A percentile compares a stretch with the other conserved stretches of the same genome.
These are phyloP conservation scores for Chelonus insularis DNA, from an alignment of 1,140 invertebrate genomes.

Conservation along the genomic window DNA sequence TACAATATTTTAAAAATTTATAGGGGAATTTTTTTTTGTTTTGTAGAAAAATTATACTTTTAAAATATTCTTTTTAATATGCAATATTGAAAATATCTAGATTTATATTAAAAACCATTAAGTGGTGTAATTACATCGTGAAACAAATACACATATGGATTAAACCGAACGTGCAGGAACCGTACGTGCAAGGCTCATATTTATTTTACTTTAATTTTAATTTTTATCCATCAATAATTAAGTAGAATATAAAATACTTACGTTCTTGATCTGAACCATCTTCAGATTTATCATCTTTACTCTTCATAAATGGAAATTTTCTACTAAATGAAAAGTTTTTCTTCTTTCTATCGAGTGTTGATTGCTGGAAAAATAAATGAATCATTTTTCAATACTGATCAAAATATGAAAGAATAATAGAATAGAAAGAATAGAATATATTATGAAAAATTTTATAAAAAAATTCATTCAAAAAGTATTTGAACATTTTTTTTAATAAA, in stretches of 20 bases:
- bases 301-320: constrained; percentile 98
- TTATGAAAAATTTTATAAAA: too few species aligned
- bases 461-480: too few species aligned
- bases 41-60: too few species aligned
- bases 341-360: constrained; percentile 93
- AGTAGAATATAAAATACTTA: constrained; percentile 68
- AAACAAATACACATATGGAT: constrained; percentile 29
- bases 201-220: constrained; percentile 20
- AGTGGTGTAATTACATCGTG: constrained; percentile 10
- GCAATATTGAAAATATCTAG: background rate
- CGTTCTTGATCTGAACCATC: constrained; percentile 98
- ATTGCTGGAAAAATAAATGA: constrained; percentile 69
- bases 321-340: constrained; percentile 97
- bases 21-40: too few species aligned
- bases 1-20: too few species aligned
- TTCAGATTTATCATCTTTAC: constrained; percentile 96
- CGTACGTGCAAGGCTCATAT: constrained; percentile 24
- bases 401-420: background rate
- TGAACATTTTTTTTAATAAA: too few species aligned
- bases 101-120: too few species aligned
- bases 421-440: background rate
- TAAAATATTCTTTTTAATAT: background rate
- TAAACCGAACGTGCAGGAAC: constrained; percentile 31
- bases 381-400: background rate
- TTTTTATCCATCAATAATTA: background rate